Evolutionary conservation across 1,140 invertebrate species (phyloP).

Genomic region (Pogonus chalceus): DNA sequence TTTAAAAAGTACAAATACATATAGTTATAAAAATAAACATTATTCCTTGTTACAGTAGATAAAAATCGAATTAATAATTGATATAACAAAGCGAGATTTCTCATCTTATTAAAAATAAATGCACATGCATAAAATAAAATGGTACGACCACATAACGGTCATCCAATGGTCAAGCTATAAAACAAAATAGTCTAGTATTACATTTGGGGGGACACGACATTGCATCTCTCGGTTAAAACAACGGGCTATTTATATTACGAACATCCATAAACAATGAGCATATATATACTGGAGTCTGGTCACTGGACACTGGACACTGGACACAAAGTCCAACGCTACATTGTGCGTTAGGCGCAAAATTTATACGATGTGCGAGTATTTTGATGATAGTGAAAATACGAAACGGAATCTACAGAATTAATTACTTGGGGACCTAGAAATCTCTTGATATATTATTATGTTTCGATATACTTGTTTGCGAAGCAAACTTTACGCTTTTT

Average conservation of each 20-base stretch:
- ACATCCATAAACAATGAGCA: conserved; percentile 6
- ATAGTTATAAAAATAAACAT: too few species aligned
- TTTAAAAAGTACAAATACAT: too few species aligned
- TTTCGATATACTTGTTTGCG: too few species aligned
- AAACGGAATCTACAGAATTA: conserved; percentile 4
- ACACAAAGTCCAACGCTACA: too few species aligned
- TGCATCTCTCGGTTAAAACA: conserved; percentile 5
- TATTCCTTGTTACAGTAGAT: too few species aligned
- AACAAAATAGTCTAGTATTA: conserved; percentile 5
- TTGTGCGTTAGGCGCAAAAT: too few species aligned
- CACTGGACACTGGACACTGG: not conserved
- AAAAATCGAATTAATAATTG: too few species aligned
- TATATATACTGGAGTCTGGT: too few species aligned
- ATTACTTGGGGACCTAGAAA: not conserved
- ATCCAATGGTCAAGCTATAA: conserved; percentile 2
- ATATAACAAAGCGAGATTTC: too few species aligned
- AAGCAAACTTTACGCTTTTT: too few species aligned
- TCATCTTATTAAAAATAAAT: too few species aligned
- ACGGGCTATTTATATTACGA: conserved; percentile 3
- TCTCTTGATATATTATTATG: conserved; percentile 1
- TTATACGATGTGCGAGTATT: not conserved
- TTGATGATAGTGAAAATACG: conserved; percentile 1
- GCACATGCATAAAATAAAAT: not conserved
- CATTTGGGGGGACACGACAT: not conserved
- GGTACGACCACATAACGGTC: not conserved